A percentile compares a stretch with the other conserved stretches of the same genome.
phyloP scores from a whole-genome alignment of 2,888 invertebrate genomes.

The Polydrusus cervinus region DNA sequence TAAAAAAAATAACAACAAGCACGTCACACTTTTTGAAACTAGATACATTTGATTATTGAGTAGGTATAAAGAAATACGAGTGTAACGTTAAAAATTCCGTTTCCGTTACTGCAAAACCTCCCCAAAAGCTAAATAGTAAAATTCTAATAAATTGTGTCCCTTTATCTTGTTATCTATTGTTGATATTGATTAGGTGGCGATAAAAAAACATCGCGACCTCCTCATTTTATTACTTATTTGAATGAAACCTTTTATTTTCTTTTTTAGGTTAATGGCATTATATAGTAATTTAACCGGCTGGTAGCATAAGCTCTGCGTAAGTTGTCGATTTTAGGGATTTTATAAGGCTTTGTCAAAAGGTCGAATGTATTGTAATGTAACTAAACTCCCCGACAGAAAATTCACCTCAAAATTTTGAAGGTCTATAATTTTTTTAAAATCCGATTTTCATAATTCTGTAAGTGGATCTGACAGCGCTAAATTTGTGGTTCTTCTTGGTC shows the following conservation, averaged over 20 bases:
- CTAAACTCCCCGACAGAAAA: no score
- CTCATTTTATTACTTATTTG: conserved; percentile 14
- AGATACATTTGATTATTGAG: no score
- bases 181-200: conserved; percentile 11
- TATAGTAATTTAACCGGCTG: neutral
- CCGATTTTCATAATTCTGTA: no score
- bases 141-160: neutral
- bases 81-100: neutral
- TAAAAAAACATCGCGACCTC: conserved; percentile 7
- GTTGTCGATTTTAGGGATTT: neutral
- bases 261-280: conserved; percentile 17
- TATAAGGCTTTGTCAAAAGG: neutral
- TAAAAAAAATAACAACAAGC: no score
- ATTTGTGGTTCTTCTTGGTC: no score
- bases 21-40: no score
- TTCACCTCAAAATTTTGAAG: no score
- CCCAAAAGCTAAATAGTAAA: neutral
- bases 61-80: no score
- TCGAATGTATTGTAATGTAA: no score
- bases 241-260: conserved; percentile 23
- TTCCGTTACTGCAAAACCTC: neutral
- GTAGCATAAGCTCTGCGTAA: neutral
- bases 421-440: no score
- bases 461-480: no score
- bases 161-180: conserved; percentile 21